Evolutionary conservation across 30 jellyfish, hydroid and myxozoan genomes (phyloP).

Genomic region (Catostylus mosaicus): DNA sequence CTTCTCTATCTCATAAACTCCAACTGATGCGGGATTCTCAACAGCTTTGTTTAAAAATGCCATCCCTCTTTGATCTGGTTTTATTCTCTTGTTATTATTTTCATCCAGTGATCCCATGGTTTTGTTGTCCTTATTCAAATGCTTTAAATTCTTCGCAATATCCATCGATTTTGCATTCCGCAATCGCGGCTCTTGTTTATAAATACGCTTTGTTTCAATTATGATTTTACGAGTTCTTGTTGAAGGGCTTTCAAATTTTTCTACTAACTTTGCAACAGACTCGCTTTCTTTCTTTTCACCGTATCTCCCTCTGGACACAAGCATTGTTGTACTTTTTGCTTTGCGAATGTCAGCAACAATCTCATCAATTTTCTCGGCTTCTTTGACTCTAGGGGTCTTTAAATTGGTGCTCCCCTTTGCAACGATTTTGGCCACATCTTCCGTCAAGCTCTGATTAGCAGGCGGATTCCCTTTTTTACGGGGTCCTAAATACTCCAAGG

Average conservation of each 20-base stretch:
- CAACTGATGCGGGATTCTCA: conserved; percentile 30
- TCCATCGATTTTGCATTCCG: conserved; percentile 27
- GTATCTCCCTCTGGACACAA: neutral
- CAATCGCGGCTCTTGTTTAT: conserved; percentile 16
- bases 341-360: conserved; percentile 8
- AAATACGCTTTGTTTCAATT: conserved; percentile 22
- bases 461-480: neutral
- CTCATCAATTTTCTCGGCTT: neutral
- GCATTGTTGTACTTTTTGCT: conserved; percentile 33
- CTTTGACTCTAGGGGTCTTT: neutral
- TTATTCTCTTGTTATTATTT: conserved; percentile 26
- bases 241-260: conserved; percentile 20
- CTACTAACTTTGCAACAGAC: conserved; percentile 35
- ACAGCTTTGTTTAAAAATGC: conserved; percentile 9
- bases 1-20: conserved; percentile 3
- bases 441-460: neutral
- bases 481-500: conserved; percentile 57
- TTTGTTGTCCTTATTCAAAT: conserved; percentile 15
- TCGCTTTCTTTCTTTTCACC: neutral
- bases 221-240: conserved; percentile 11
- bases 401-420: neutral
- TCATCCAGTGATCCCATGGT: conserved; percentile 24
- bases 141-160: conserved; percentile 21
- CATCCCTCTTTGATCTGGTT: neutral
- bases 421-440: neutral